These are phyloP conservation scores for Pyrgus malvae DNA, from an alignment of 2,888 invertebrate genomes.

Conservation along the genomic window DNA sequence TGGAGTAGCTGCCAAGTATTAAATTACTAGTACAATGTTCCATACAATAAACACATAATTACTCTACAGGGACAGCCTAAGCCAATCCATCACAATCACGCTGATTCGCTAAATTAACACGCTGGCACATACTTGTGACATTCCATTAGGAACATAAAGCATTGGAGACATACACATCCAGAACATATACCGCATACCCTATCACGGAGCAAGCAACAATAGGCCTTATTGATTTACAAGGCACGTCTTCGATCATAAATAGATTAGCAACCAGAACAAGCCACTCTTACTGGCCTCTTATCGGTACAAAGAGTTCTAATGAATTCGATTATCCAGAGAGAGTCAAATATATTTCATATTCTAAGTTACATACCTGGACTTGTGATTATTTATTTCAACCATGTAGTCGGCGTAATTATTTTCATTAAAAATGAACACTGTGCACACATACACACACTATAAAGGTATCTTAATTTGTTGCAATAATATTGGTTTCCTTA, in stretches of 20 bases:
- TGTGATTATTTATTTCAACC: conserved; percentile 17
- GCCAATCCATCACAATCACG: conserved; percentile 11
- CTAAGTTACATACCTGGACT: conserved; percentile 5
- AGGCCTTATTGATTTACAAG: conserved; percentile 32
- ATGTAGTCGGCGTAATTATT: conserved; percentile 9
- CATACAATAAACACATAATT: not conserved
- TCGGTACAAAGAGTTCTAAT: conserved; percentile 66
- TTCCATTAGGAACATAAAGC: conserved; percentile 19
- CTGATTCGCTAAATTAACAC: conserved; percentile 23
- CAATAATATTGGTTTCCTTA: too few relatives aligned
- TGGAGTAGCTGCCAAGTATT: too few relatives aligned
- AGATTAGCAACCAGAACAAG: conserved; percentile 36
- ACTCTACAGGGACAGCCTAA: not conserved
- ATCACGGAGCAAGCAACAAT: conserved; percentile 10
- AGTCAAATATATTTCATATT: conserved; percentile 30
- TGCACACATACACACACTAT: too few relatives aligned
- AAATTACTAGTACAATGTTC: not conserved
- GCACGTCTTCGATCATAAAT: conserved; percentile 31
- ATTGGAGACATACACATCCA: conserved; percentile 18
- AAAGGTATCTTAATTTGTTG: too few relatives aligned
- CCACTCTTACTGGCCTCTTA: conserved; percentile 52
- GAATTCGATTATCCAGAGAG: conserved; percentile 68
- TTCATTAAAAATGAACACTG: conserved; percentile 16
- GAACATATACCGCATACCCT: not conserved
- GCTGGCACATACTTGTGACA: conserved; percentile 15